These are phyloP conservation scores for Montipora capitata DNA, from an alignment of 92 coral and sea anemone genomes.

Conservation along the genomic window DNA sequence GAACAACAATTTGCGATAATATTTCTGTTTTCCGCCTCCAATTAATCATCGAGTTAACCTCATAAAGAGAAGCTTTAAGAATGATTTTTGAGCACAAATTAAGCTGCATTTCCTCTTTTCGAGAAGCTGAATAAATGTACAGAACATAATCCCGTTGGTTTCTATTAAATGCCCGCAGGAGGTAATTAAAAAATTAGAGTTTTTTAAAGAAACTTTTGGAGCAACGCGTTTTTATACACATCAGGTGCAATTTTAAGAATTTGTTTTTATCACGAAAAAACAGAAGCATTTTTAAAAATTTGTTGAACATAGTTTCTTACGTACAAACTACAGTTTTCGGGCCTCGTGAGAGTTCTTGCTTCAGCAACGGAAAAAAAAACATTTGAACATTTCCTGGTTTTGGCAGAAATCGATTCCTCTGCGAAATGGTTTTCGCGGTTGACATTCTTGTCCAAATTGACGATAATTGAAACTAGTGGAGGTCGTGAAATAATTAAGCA, in stretches of 20 bases:
- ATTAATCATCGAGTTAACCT: neutral
- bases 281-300: no score
- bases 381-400: neutral
- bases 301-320: neutral
- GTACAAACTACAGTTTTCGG: no score
- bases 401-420: neutral
- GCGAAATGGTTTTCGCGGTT: neutral
- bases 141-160: neutral
- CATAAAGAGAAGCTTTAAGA: neutral
- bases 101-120: neutral
- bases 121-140: neutral
- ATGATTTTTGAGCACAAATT: neutral
- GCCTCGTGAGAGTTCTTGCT: neutral
- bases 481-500: slow-evolving; percentile 41
- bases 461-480: slow-evolving; percentile 9
- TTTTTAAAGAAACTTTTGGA: no score
- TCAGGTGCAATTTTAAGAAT: no score
- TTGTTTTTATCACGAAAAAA: no score
- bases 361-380: neutral
- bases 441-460: neutral
- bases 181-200: no score
- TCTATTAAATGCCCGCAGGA: no score
- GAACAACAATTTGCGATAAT: neutral
- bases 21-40: neutral
- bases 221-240: no score